These are phyloP conservation scores for Proisotoma minuta DNA, from an alignment of 2,888 invertebrate genomes.

Conservation along the genomic window DNA sequence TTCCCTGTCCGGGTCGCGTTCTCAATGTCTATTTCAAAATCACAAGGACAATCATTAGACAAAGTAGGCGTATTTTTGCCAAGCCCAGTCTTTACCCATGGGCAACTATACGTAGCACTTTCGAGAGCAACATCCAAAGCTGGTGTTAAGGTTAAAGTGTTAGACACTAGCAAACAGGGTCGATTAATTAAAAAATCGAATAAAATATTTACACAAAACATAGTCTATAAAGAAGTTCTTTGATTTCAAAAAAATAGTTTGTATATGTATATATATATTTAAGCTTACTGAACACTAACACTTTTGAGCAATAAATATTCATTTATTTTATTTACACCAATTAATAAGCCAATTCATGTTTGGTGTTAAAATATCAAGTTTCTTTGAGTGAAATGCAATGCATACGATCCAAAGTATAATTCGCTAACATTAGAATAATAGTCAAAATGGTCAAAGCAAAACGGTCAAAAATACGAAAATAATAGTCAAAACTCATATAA, in stretches of 20 bases:
- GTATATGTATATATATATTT: neutral
- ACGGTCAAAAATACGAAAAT: too few species aligned
- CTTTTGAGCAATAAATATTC: neutral
- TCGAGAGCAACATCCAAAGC: constrained; percentile 23
- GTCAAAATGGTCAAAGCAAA: too few species aligned
- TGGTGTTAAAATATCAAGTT: too few species aligned
- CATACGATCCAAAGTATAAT: too few species aligned
- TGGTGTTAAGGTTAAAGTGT: too few species aligned
- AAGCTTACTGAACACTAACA: neutral
- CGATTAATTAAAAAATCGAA: too few species aligned
- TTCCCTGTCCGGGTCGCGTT: constrained; percentile 48
- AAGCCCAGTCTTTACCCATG: constrained; percentile 31
- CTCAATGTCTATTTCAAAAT: constrained; percentile 48
- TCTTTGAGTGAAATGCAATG: too few species aligned
- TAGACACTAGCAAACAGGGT: too few species aligned
- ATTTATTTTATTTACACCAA: neutral
- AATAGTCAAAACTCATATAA: too few species aligned
- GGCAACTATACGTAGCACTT: constrained; percentile 34
- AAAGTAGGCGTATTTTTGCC: constrained; percentile 39
- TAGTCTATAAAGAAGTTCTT: neutral
- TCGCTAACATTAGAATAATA: too few species aligned
- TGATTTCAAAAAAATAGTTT: neutral
- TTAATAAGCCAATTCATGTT: too few species aligned
- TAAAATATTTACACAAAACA: neutral
- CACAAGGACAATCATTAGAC: constrained; percentile 49